Evolutionary conservation across 1,140 invertebrate genomes (phyloP), one percentile per base, ranked within the genome.

Genomic region (Drosophila sechellia): DNA sequence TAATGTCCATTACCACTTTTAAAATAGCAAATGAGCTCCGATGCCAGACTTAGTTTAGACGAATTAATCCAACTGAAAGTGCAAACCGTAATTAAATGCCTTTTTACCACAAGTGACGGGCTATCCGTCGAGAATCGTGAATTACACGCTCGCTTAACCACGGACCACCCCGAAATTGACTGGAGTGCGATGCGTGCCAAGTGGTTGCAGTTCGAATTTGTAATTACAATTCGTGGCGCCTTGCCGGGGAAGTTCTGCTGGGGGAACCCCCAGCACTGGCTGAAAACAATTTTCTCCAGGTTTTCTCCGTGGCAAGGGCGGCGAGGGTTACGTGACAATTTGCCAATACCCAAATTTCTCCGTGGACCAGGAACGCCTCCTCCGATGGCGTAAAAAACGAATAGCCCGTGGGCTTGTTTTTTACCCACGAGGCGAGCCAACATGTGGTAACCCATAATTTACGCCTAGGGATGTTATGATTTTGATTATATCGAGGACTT

Each of bases 361-460:
- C 66, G 72, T 56, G 60, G 40, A 11, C n/a, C 40, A 48, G 61
- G 13, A 79, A 61, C 65, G 72, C 71, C 81, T 72, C 71, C 81
- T 69, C 63, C 35, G 45, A 37, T 63, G 59, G 55, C 39, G 79
- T 79, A 83, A 81, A 83, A 77, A 81, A 50, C 37, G 59, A 83
- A 65, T 83, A 59, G 83, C 80, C 75, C 74, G 55, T 49, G 65
- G 71, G 66, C 63, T 53, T 58, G 35, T 58, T 63, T 71, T 76
- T 79, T 76, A 77, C 66, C 84, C 79, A 85, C 76, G 78, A 72
- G 56, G 49, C 80, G 48, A 55, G 50, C 65, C 64, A 87, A 89
- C 83, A 89, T 87, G 83, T 89, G 83, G 83, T 81, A 87, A 89
- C 84, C 83, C 83, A 79, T 87, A 89, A 87, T 87, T 87, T 87